Base-by-base conservation (phyloP, 2,888 invertebrate genomes). In the Busseola fusca region DNA sequence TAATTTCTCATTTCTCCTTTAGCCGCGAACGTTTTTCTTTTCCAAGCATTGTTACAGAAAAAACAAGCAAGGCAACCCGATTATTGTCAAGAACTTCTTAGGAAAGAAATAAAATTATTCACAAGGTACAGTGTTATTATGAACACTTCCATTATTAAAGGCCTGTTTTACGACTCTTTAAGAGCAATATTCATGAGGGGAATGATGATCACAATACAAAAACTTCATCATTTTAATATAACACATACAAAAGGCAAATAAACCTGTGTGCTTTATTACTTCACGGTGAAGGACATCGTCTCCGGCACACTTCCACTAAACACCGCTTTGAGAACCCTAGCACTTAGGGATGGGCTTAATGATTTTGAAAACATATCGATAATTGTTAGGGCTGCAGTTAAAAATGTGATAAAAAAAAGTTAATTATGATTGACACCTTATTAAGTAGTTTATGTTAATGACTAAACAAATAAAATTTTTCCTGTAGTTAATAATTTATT, bases 231-330 rank as follows among this genome's bases (percentile, higher is more conserved):
- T 77, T 77, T 69, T 63, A 80, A 69, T 72, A 64, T 52, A 69
- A 45, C 34, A 73, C 60, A 60, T 60, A 76, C 56, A 64, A 58
- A 69, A 68, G n/a, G 27, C 40, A 64, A 63, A 67, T 66, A 54
- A 60, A 69, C 59, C 67, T 52, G 64, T 72, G 63, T 64, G 73
- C 60, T 73, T 62, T 69, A 79, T 76, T 83, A 69, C 56, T 67
- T 73, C 74, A 72, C 57, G 71, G n/a, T 74, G 76, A 83, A 86
- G 80, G 77, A 77, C 78, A 63, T 37, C 56, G 73, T 68, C 59
- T 52, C 27, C 60, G 72, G 82, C 80, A 83, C 81, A 76, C 79
- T 81, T 77, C 70, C 78, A 85, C 83, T 84, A 80, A 84, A 76
- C 12, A 72, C 48, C 25, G 56, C 50, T 69, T 76, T 76, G 59